phyloP scores from a whole-genome alignment of 2,113 vertebrate species.

The Ceyx margarethae region DNA sequence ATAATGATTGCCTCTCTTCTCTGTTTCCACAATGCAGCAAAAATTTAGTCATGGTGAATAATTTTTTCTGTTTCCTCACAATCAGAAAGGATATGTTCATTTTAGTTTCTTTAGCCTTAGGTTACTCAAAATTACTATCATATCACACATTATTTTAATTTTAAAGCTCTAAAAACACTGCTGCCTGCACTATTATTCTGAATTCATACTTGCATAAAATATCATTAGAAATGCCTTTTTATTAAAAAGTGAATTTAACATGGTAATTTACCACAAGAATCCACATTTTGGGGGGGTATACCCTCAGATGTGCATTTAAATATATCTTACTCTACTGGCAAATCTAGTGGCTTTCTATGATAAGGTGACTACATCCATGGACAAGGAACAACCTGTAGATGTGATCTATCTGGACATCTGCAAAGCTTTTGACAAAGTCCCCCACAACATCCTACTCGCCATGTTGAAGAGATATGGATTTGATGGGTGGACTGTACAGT shows the following conservation, averaged over 20 bases:
- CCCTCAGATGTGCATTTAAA: background rate
- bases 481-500: too few species aligned
- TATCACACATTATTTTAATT: conserved; percentile 17
- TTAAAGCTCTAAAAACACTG: background rate
- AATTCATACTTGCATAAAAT: background rate
- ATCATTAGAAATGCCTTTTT: background rate
- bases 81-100: conserved; percentile 17
- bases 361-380: too few species aligned
- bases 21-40: background rate
- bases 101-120: conserved; percentile 21
- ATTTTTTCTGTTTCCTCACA: conserved; percentile 23
- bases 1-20: background rate
- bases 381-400: too few species aligned
- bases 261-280: background rate
- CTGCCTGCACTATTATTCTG: background rate
- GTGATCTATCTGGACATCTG: too few species aligned
- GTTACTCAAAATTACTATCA: background rate
- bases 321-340: background rate
- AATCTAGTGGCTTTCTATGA: too few species aligned
- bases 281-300: background rate
- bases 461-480: too few species aligned
- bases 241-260: background rate
- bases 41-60: background rate
- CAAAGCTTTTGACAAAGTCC: too few species aligned
- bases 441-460: too few species aligned